These are phyloP conservation scores for Notamacropus eugenii DNA, from an alignment of 2,797 vertebrate species.

Conservation along the genomic window DNA sequence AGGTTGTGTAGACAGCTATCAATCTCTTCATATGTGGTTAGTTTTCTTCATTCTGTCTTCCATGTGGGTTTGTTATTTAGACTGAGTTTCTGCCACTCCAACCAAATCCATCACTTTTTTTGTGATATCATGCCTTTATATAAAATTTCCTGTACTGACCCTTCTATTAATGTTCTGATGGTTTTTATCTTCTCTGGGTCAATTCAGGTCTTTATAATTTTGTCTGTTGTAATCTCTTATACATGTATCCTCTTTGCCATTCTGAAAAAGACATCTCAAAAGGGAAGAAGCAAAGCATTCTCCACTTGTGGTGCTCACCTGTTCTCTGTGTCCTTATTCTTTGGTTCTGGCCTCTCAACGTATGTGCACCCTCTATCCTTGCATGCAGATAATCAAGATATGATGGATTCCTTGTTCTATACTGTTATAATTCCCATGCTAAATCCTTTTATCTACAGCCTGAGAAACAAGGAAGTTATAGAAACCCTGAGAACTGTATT, in stretches of 20 bases:
- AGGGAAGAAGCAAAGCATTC: slow-evolving; percentile 52
- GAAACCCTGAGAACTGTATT: too few species aligned
- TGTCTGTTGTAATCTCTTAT: slow-evolving; percentile 47
- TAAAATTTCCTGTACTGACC: slow-evolving; percentile 59
- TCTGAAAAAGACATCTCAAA: slow-evolving; percentile 52
- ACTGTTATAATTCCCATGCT: slow-evolving; percentile 65
- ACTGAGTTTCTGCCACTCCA: slow-evolving; percentile 48
- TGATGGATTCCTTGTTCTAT: slow-evolving; percentile 66
- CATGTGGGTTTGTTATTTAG: background rate
- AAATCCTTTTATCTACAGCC: slow-evolving; percentile 74
- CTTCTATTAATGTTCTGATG: slow-evolving; percentile 65
- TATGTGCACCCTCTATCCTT: slow-evolving; percentile 51
- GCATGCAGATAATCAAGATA: slow-evolving; percentile 47
- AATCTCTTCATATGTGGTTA: too few species aligned
- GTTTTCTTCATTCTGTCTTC: too few species aligned
- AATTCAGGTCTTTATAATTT: slow-evolving; percentile 53
- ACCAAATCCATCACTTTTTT: slow-evolving; percentile 47
- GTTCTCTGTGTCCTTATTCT: slow-evolving; percentile 63
- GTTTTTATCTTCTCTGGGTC: slow-evolving; percentile 62
- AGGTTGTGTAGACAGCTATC: too few species aligned
- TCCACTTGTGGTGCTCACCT: slow-evolving; percentile 65
- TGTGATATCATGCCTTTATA: slow-evolving; percentile 59
- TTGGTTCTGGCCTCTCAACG: slow-evolving; percentile 65
- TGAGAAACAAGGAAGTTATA: too few species aligned
- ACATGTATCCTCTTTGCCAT: slow-evolving; percentile 20